These are phyloP conservation scores for Harpalus rufipes DNA, from an alignment of 2,888 invertebrate genomes.

Conservation along the genomic window DNA sequence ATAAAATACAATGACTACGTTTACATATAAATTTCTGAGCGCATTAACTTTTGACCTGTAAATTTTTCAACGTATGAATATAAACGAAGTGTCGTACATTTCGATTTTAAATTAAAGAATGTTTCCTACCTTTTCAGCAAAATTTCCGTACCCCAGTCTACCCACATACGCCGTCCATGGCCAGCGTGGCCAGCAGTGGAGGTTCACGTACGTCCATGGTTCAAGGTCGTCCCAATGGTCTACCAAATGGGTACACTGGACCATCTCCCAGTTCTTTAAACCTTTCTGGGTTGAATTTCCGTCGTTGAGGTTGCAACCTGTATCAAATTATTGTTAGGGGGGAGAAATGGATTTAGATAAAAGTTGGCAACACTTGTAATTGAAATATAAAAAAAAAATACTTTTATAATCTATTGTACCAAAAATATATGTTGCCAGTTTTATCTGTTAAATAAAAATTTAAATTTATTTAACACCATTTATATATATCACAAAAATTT, in stretches of 20 bases:
- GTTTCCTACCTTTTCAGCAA: neutral
- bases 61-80: neutral
- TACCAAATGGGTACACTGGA: neutral
- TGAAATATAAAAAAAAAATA: too few relatives aligned
- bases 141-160: neutral
- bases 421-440: neutral
- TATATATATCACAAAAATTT: neutral
- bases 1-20: constrained; percentile 6
- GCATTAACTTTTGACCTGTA: neutral
- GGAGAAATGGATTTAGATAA: neutral
- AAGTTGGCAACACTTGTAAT: neutral
- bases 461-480: neutral
- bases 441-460: neutral
- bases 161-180: neutral
- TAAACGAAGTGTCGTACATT: too few relatives aligned
- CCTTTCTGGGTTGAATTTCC: neutral
- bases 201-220: neutral
- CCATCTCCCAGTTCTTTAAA: neutral
- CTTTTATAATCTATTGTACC: too few relatives aligned
- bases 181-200: neutral
- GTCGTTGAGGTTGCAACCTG: neutral
- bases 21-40: neutral
- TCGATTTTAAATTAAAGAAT: too few relatives aligned
- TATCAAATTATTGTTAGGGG: neutral
- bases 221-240: neutral